These are phyloP conservation scores for Colostygia pectinataria DNA, from an alignment of 2,888 invertebrate species.

Conservation along the genomic window DNA sequence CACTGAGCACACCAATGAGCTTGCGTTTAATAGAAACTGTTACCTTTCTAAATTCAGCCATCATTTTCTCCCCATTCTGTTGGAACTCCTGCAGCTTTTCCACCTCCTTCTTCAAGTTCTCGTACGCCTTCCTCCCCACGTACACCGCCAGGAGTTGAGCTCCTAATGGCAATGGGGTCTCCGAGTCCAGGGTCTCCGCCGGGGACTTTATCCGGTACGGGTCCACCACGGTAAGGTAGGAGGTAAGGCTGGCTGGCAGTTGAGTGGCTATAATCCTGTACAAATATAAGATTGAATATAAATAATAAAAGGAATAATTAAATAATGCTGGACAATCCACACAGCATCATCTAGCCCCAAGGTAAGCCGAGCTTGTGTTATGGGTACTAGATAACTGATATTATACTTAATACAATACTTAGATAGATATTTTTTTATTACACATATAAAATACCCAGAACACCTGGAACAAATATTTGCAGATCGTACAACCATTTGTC, in stretches of 20 bases:
- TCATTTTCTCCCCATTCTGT: constrained; percentile 69
- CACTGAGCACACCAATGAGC: too few species aligned
- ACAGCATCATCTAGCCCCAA: too few species aligned
- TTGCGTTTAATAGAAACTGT: not conserved
- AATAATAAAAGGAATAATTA: constrained; percentile 27
- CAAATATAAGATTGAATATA: constrained; percentile 21
- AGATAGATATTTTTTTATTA: too few species aligned
- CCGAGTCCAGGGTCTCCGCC: constrained; percentile 85
- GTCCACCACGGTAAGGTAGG: constrained; percentile 91
- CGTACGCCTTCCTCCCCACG: constrained; percentile 85
- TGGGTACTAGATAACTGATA: too few species aligned
- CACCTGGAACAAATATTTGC: too few species aligned
- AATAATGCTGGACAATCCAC: too few species aligned
- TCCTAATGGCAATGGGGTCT: constrained; percentile 90
- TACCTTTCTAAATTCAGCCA: constrained; percentile 73
- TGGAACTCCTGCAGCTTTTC: constrained; percentile 64
- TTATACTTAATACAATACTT: too few species aligned
- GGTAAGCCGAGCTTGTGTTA: too few species aligned
- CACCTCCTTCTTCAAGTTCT: constrained; percentile 67
- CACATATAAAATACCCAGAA: too few species aligned
- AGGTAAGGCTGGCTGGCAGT: constrained; percentile 88
- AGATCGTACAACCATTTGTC: too few species aligned
- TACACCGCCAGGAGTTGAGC: constrained; percentile 91
- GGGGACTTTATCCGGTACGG: constrained; percentile 92
- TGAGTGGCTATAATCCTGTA: constrained; percentile 91